These are phyloP conservation scores for Trichopria drosophilae DNA, from an alignment of 2,888 invertebrate genomes.

Conservation along the genomic window DNA sequence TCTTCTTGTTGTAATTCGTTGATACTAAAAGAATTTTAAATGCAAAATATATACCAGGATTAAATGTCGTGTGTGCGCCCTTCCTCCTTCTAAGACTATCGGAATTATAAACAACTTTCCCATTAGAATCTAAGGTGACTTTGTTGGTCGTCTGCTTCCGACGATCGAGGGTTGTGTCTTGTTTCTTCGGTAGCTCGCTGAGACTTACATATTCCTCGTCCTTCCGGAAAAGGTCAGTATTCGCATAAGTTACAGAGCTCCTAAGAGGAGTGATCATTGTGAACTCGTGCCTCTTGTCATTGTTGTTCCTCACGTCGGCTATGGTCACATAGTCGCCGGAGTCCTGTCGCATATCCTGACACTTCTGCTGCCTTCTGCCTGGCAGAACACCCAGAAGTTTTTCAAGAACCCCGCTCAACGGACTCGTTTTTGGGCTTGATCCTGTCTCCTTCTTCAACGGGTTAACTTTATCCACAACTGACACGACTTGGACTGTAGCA, in stretches of 20 bases:
- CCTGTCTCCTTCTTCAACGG: no score
- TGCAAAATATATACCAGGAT: slow-evolving; percentile 75
- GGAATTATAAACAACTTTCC: slow-evolving; percentile 85
- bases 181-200: slow-evolving; percentile 71
- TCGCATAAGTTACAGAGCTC: slow-evolving; percentile 61
- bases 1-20: not conserved
- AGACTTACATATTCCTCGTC: slow-evolving; percentile 80
- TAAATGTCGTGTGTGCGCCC: slow-evolving; percentile 82
- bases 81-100: slow-evolving; percentile 80
- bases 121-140: slow-evolving; percentile 80
- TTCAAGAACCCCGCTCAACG: slow-evolving; percentile 74
- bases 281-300: slow-evolving; percentile 61
- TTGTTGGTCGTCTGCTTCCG: slow-evolving; percentile 75
- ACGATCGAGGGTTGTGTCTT: slow-evolving; percentile 62
- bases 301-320: slow-evolving; percentile 79
- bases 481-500: slow-evolving; percentile 53
- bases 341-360: slow-evolving; percentile 55
- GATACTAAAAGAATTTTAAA: not conserved
- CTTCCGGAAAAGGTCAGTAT: slow-evolving; percentile 67
- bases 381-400: slow-evolving; percentile 64
- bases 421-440: slow-evolving; percentile 46
- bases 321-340: slow-evolving; percentile 85
- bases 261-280: slow-evolving; percentile 34
- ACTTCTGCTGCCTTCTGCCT: slow-evolving; percentile 46
- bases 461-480: no score